These are phyloP conservation scores for Hystrix brachyura DNA, from an alignment of 2,113 vertebrate genomes.

Conservation along the genomic window DNA sequence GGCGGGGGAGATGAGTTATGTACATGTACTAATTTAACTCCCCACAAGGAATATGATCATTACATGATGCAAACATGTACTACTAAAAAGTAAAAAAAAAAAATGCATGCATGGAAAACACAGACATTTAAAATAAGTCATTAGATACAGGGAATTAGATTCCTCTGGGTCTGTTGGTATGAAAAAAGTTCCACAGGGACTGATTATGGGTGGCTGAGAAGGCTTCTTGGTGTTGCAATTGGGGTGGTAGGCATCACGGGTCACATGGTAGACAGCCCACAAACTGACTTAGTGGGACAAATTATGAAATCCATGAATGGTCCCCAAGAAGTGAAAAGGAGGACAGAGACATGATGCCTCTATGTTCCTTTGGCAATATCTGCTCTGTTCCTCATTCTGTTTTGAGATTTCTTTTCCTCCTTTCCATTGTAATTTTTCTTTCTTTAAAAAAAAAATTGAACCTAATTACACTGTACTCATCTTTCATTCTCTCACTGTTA, in stretches of 20 bases:
- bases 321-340: constrained; percentile 13
- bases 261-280: not conserved
- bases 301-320: not conserved
- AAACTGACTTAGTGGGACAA: not conserved
- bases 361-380: not conserved
- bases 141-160: not conserved
- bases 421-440: not conserved
- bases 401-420: not conserved
- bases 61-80: not conserved
- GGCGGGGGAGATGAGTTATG: not conserved
- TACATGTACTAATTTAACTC: not conserved
- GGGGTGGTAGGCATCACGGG: not conserved
- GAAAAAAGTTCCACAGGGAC: not conserved
- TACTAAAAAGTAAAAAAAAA: not conserved
- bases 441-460: not conserved
- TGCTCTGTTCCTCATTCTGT: not conserved
- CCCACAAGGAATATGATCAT: not conserved
- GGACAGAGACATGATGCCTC: not conserved
- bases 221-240: not conserved
- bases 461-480: not conserved
- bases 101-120: not conserved
- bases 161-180: not conserved
- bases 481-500: not conserved
- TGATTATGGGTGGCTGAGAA: not conserved
- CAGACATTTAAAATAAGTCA: not conserved